These are phyloP conservation scores for Columba livia DNA, from an alignment of 2,113 vertebrate genomes.

Conservation along the genomic window DNA sequence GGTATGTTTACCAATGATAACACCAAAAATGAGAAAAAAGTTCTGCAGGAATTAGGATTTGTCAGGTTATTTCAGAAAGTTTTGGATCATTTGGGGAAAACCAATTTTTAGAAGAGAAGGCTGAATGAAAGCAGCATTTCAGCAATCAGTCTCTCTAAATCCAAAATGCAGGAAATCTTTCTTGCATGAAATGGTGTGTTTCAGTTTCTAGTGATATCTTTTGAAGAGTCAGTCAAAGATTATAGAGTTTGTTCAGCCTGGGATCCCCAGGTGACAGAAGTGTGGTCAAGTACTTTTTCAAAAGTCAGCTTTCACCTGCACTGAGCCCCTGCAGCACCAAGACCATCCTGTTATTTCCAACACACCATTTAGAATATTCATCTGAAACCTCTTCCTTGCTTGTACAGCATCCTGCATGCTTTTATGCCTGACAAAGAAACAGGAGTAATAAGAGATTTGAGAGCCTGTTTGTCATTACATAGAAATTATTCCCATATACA, in stretches of 20 bases:
- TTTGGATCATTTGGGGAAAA: slow-evolving; percentile 48
- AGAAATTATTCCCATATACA: background rate
- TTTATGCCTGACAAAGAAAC: background rate
- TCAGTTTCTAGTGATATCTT: slow-evolving; percentile 30
- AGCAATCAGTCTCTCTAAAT: slow-evolving; percentile 41
- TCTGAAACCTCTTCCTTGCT: background rate
- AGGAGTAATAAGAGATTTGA: background rate
- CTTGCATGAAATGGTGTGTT: slow-evolving; percentile 62
- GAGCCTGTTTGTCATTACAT: background rate
- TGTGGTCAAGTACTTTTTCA: background rate
- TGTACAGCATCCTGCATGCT: background rate
- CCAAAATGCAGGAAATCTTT: slow-evolving; percentile 53
- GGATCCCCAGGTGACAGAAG: slow-evolving; percentile 2
- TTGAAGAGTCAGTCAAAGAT: slow-evolving; percentile 5
- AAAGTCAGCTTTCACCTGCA: background rate
- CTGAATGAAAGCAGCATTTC: slow-evolving; percentile 23
- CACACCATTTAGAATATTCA: background rate
- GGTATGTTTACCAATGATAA: slow-evolving; percentile 55
- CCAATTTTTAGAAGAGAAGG: slow-evolving; percentile 49
- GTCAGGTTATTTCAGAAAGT: slow-evolving; percentile 59
- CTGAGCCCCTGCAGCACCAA: background rate
- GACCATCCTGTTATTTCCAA: background rate
- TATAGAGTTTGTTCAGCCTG: slow-evolving; percentile 12
- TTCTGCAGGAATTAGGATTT: slow-evolving; percentile 39
- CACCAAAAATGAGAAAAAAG: slow-evolving; percentile 7